Base-by-base conservation (phyloP, 2,797 vertebrate genomes). In the Triplophysa yarkandensis region DNA sequence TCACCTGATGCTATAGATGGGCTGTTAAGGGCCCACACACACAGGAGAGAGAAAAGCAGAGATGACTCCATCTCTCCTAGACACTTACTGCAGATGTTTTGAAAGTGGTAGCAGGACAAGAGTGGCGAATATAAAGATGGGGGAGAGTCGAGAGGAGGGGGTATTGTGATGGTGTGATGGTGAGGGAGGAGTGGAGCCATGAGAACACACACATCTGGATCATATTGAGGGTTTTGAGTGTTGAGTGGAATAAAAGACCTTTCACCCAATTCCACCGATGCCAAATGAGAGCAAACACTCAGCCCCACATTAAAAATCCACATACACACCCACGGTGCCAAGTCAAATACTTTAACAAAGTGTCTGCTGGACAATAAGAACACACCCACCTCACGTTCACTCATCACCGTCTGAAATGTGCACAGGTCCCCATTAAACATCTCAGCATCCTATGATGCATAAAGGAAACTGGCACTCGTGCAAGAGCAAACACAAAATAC, bases 221-320 rank as follows among this genome's bases (percentile, higher is more conserved):
- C 8, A 74, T 14, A 83, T 90, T 89, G 86, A 70, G 77, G 74
- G 82, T 77, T 83, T 81, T 87, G 79, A 91, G 84, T 77, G 82
- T 73, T 81, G 77, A 71, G 82, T 80, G 86, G 88, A 78, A 74
- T 79, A 27, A 77, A 62, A 78, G 86, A 92, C 90, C 91, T 93
- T 93, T 93, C 87, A 92, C 91, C 91, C 84, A 92, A 90, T 92
- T 93, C 83, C 86, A 84, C 81, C 84, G 78, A 87, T 85, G 80
- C 71, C 80, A 70, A 62, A 60, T 71, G 75, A 81, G 71, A 41
- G 44, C 70, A 77, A 79, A 69, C 77, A 74, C 16, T 74, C 52
- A 76, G 55, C 50, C 67, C 46, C 62, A 68, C 79, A 82, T 78
- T 84, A 81, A 66, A 28, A 78, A 68, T 46, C 30, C 48, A 75